Evolutionary conservation across 2,888 invertebrate species (phyloP), one percentile per base, ranked within the genome.

Genomic region (Leptinotarsa juncta): DNA sequence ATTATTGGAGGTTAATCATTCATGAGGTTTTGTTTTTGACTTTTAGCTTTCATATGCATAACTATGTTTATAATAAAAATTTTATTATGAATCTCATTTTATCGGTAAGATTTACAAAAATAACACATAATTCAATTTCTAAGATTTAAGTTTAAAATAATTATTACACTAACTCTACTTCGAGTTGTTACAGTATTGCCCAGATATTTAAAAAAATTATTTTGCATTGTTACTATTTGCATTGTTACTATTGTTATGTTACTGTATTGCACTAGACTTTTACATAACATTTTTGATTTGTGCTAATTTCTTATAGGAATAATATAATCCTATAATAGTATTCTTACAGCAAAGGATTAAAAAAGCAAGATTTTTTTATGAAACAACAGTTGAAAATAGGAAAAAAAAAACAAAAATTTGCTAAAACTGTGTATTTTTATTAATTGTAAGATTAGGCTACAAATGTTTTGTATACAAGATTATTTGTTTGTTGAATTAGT

Each of bases 361-460:
- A 50, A 50, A 50, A 50, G 50, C 50, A 50, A 50, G 12, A 50
- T 50, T 50, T 15, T 50, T 50, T 50, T 50, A 5, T 50, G 50
- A 50, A 50, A 50, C 50, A 50, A 50, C 50, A 50, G 50, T 50
- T 50, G 50, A 50, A 12, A 50, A 50, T 16, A 15, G 50, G 26
- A 26, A 26, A 26, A 26, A 26, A 26, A 26, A 26, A 26, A 26
- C 26, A 26, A 26, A 26, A 5, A 26, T 26, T 26, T 50, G 50
- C 16, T 15, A 5, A 26, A 26, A 26, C 26, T 26, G 26, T 26
- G 26, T 26, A 26, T 53, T 53, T 53, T 53, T n/a, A 53, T n/a
- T 53, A n/a, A 53, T n/a, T n/a, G 53, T 53, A 53, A n/a, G n/a
- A 53, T 53, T 53, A n/a, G n/a, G 53, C 53, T 53, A 53, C 15